Evolutionary conservation across 2,797 vertebrate species (phyloP).

Genomic region (Luscinia megarhynchos): DNA sequence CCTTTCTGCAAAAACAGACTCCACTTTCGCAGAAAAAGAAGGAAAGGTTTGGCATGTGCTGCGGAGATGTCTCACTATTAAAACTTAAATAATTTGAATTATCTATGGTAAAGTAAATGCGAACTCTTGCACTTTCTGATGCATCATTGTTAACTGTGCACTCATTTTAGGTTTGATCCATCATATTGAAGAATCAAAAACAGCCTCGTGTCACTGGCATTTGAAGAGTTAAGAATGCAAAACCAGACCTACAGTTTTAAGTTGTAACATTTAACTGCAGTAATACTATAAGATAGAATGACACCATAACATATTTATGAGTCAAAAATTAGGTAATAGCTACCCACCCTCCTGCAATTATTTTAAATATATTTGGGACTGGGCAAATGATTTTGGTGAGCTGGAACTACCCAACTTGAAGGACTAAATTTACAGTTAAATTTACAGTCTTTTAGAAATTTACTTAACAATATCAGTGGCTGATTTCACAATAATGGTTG

Average conservation of each 20-base stretch:
- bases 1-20: not conserved
- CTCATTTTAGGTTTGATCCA: not conserved
- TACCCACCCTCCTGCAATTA: not conserved
- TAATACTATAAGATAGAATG: not conserved
- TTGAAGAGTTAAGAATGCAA: not conserved
- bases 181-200: not conserved
- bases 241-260: not conserved
- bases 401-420: not conserved
- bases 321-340: not conserved
- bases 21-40: not conserved
- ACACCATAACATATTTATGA: not conserved
- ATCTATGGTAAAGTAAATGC: not conserved
- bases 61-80: not conserved
- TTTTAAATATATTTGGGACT: not conserved
- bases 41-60: not conserved
- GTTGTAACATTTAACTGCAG: not conserved
- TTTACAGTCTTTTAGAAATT: not conserved
- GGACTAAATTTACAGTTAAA: not conserved
- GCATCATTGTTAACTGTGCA: not conserved
- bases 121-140: not conserved
- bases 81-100: not conserved
- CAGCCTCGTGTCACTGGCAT: not conserved
- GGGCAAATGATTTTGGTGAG: rapidly evolving
- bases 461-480: not conserved
- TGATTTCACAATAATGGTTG: not conserved